A percentile compares a stretch with the other conserved stretches of the same genome.
Conservation (phyloP, 2,113 vertebrate genomes). For the Cynocephalus volans region DNA sequence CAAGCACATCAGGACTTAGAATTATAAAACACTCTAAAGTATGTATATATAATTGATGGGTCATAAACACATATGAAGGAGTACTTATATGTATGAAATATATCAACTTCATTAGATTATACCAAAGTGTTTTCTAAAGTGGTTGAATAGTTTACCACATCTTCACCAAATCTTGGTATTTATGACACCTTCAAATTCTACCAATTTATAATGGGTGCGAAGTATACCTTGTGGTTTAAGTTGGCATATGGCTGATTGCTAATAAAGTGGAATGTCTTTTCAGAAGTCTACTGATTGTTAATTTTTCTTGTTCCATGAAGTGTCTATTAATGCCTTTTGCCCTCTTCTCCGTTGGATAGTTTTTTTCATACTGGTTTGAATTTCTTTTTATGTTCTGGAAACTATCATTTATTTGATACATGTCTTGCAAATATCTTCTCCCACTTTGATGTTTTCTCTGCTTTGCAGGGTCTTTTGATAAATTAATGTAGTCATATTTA, state of each 20-base stretch:
- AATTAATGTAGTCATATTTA: neutral
- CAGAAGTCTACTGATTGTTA: neutral
- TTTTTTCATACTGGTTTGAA: neutral
- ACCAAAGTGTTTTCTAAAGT: conserved; percentile 9
- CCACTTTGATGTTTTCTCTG: neutral
- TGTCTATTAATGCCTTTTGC: neutral
- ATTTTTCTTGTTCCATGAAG: conserved; percentile 10
- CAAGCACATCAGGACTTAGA: neutral
- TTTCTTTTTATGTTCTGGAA: neutral
- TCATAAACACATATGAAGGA: neutral
- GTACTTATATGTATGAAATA: neutral
- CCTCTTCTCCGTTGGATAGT: neutral
- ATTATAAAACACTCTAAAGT: neutral
- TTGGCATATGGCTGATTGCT: neutral
- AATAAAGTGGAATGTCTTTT: neutral
- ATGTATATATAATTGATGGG: neutral
- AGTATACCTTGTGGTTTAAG: neutral
- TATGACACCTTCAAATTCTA: conserved; percentile 26
- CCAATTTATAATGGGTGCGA: neutral
- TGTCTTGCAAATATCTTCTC: neutral
- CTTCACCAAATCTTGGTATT: neutral
- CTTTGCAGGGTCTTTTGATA: neutral
- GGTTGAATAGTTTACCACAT: neutral
- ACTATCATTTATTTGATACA: neutral
- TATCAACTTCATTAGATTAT: neutral